phyloP scores from a whole-genome alignment of 2,888 invertebrate species.

The Sclerodermus sp. region DNA sequence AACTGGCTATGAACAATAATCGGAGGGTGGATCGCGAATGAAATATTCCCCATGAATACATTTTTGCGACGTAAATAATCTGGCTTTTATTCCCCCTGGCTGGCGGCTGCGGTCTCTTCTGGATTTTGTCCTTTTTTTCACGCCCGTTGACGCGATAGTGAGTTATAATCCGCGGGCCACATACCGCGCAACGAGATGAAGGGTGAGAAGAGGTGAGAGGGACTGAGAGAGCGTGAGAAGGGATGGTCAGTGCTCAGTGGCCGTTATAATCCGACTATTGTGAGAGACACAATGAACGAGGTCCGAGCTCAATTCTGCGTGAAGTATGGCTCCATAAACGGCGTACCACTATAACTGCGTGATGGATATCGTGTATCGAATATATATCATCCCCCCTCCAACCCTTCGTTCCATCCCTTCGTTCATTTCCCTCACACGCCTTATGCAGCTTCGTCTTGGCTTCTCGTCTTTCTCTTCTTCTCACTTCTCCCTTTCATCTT shows the following conservation, averaged over 20 bases:
- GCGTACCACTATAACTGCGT: conserved; percentile 27
- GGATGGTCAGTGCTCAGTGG: conserved; percentile 36
- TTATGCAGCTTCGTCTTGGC: no score
- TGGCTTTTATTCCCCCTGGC: background rate
- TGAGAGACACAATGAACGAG: conserved; percentile 45
- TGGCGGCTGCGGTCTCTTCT: background rate
- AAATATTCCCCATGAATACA: no score
- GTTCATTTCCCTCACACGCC: no score
- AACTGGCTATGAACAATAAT: no score
- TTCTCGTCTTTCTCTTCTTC: no score
- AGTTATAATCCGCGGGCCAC: conserved; percentile 13
- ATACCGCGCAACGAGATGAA: conserved; percentile 6
- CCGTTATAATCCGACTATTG: conserved; percentile 46
- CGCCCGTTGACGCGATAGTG: conserved; percentile 9
- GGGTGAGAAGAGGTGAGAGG: conserved; percentile 2
- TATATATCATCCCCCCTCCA: conserved; percentile 29
- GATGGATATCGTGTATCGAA: conserved; percentile 39
- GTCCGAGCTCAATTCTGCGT: conserved; percentile 40
- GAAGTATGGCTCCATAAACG: conserved; percentile 44
- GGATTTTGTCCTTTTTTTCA: background rate
- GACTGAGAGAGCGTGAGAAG: background rate
- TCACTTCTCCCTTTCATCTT: no score
- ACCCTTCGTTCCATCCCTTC: no score
- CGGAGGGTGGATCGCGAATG: no score
- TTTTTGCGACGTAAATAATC: no score